Evolutionary conservation across 2,113 vertebrate genomes (phyloP).

Genomic region (Penelope pileata): DNA sequence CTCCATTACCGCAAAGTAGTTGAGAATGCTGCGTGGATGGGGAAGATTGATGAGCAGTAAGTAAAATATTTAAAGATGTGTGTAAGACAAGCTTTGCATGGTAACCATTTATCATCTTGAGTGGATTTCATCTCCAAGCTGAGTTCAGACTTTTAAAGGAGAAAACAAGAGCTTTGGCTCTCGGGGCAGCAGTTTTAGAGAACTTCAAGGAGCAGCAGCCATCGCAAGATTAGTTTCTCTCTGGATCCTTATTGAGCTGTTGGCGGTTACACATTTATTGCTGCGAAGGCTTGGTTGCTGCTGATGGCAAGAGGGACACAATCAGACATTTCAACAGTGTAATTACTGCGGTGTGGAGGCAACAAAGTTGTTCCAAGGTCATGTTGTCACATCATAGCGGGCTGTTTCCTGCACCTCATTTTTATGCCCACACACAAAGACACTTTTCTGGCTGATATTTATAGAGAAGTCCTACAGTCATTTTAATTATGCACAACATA

Average conservation of each 20-base stretch:
- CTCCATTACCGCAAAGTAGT: not conserved
- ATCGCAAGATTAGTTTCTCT: not conserved
- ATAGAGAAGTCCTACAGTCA: conserved; percentile 65
- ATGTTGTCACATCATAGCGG: conserved; percentile 37
- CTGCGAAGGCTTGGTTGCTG: conserved; percentile 7
- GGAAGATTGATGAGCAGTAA: conserved; percentile 43
- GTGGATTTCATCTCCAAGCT: conserved; percentile 24
- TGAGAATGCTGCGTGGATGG: not conserved
- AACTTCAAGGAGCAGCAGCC: conserved; percentile 39
- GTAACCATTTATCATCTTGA: conserved; percentile 41
- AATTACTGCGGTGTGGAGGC: conserved; percentile 39
- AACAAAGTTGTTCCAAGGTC: conserved; percentile 74
- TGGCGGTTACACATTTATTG: not conserved
- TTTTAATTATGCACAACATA: conserved; percentile 70
- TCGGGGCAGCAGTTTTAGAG: conserved; percentile 20
- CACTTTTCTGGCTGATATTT: conserved; percentile 60
- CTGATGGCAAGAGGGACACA: conserved; percentile 9
- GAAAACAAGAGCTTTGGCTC: not conserved
- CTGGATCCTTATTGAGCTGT: conserved; percentile 8
- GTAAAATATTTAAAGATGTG: conserved; percentile 61
- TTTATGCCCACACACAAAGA: conserved; percentile 62
- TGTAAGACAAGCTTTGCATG: conserved; percentile 42
- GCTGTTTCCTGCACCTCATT: conserved; percentile 37
- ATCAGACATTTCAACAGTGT: conserved; percentile 36
- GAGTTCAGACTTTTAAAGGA: conserved; percentile 34